Evolutionary conservation across 1,140 invertebrate species (phyloP).

Genomic region (Melipona quadrifasciata): DNA sequence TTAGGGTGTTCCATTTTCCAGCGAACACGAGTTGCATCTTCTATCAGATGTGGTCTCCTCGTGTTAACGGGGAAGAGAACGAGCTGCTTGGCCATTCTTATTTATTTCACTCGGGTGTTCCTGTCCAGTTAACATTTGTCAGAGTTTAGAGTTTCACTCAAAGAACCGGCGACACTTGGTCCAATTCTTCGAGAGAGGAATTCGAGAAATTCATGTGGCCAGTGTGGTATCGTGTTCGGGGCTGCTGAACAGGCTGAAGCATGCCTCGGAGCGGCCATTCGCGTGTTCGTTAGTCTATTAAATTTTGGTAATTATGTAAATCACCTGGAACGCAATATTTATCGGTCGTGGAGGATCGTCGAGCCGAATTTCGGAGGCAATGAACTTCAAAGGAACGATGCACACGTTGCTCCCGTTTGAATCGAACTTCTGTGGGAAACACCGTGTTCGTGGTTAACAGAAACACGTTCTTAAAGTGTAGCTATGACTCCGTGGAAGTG

Average conservation of each 20-base stretch:
- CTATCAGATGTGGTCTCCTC: conserved; percentile 5
- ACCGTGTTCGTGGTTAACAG: not conserved
- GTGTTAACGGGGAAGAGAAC: not conserved
- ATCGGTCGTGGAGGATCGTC: conserved; percentile 23
- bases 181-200: not conserved
- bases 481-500: not conserved
- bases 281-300: conserved; percentile 15
- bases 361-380: conserved; percentile 46
- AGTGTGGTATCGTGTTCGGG: not conserved
- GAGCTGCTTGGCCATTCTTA: not conserved
- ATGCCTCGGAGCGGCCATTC: not conserved
- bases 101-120: not conserved
- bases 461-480: not conserved
- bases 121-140: not conserved
- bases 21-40: not conserved
- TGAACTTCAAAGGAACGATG: conserved; percentile 41
- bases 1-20: conserved; percentile 1
- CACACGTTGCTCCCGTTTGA: not conserved
- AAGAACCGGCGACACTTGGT: not conserved
- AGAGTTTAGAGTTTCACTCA: not conserved
- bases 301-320: conserved; percentile 56
- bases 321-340: conserved; percentile 49
- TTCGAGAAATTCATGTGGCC: not conserved
- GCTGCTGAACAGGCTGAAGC: not conserved
- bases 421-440: not conserved